Percentiles rank a stretch among this genome's conserved stretches.
Conservation (phyloP, 2,888 invertebrate genomes). For the Erynnis tages region DNA sequence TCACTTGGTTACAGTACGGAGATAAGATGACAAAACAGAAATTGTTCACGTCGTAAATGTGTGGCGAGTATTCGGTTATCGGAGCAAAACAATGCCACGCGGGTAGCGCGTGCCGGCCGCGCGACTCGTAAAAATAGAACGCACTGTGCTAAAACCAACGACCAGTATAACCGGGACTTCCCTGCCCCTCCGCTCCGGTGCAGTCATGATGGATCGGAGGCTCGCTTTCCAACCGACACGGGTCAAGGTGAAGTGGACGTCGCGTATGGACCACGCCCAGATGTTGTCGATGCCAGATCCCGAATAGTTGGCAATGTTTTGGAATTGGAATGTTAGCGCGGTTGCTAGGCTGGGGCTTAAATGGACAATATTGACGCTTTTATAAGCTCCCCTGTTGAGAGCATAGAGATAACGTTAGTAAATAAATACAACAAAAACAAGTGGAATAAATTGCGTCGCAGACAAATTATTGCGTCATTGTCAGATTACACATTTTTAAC, state of each 20-base stretch:
- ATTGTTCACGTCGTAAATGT: constrained; percentile 62
- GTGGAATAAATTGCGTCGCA: not conserved
- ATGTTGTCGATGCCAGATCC: constrained; percentile 48
- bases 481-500: no score
- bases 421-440: constrained; percentile 6
- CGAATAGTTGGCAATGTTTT: constrained; percentile 53
- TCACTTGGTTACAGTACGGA: constrained; percentile 52
- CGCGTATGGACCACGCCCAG: constrained; percentile 63
- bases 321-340: constrained; percentile 28
- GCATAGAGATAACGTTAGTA: no score
- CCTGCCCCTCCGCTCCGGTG: constrained; percentile 33
- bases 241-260: constrained; percentile 45
- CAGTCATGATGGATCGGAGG: constrained; percentile 29
- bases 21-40: constrained; percentile 53
- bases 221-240: constrained; percentile 30
- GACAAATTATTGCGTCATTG: constrained; percentile 14
- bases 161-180: constrained; percentile 46
- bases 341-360: constrained; percentile 27
- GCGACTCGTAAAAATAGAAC: constrained; percentile 68
- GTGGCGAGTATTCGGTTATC: constrained; percentile 51
- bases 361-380: no score
- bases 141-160: constrained; percentile 43
- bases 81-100: constrained; percentile 76
- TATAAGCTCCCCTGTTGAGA: no score
- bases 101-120: constrained; percentile 62